Evolutionary conservation across 2,888 invertebrate species (phyloP).

Genomic region (Tinea trinotella): DNA sequence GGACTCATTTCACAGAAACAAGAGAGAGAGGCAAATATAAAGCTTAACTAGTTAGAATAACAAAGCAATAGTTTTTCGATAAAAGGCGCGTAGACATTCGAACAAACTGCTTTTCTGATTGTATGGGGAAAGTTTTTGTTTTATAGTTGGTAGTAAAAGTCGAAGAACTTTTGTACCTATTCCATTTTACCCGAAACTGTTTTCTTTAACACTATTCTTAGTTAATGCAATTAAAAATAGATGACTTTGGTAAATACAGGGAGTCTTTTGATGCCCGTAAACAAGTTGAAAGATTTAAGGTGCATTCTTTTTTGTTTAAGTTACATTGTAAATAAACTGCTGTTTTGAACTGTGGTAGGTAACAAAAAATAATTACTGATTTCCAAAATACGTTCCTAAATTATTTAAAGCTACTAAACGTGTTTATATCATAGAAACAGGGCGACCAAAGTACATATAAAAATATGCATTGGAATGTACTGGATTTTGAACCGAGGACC

Average conservation of each 20-base stretch:
- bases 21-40: slow-evolving; percentile 1
- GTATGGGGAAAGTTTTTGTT: slow-evolving; percentile 23
- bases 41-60: background rate
- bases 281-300: too few relatives aligned
- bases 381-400: too few relatives aligned
- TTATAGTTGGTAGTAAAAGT: slow-evolving; percentile 18
- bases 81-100: slow-evolving; percentile 15
- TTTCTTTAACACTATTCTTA: slow-evolving; percentile 1
- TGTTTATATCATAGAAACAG: too few relatives aligned
- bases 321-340: too few relatives aligned
- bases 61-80: slow-evolving; percentile 11
- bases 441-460: too few relatives aligned
- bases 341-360: too few relatives aligned
- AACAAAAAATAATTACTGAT: too few relatives aligned
- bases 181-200: background rate
- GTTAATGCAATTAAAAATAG: background rate
- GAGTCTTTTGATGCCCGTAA: too few relatives aligned
- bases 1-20: slow-evolving; percentile 14
- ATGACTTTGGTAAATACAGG: background rate
- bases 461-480: too few relatives aligned
- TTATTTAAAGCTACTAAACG: too few relatives aligned
- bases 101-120: slow-evolving; percentile 20
- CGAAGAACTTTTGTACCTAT: slow-evolving; percentile 3
- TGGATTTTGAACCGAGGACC: too few relatives aligned
- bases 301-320: too few relatives aligned